Percentiles rank a stretch among this genome's conserved stretches.
phyloP scores from a whole-genome alignment of 2,797 vertebrate species.

The Otolemur crassicaudatus region DNA sequence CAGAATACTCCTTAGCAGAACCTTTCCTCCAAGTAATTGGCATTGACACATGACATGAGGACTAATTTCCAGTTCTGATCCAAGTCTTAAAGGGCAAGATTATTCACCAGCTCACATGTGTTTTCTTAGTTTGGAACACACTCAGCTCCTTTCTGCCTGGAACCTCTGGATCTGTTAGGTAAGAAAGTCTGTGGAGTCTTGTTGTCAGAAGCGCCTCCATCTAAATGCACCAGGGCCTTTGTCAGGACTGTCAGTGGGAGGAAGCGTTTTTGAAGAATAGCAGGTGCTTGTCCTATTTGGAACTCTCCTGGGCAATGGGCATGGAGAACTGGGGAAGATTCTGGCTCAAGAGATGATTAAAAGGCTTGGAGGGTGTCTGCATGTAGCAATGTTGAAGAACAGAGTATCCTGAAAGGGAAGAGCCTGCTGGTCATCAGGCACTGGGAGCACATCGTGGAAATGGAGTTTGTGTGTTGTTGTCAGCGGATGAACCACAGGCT shows the following conservation, averaged over 20 bases:
- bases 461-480: not conserved
- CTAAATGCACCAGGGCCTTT: not conserved
- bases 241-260: not conserved
- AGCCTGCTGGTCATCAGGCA: not conserved
- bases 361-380: not conserved
- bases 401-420: not conserved
- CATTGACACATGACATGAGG: not conserved
- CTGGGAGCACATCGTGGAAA: not conserved
- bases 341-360: not conserved
- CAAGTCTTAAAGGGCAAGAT: not conserved
- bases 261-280: not conserved
- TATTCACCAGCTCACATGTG: not conserved
- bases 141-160: not conserved
- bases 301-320: not conserved
- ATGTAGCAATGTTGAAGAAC: not conserved
- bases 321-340: not conserved
- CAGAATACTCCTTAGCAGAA: not conserved
- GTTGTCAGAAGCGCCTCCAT: conserved; percentile 48
- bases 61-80: not conserved
- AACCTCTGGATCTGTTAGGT: not conserved
- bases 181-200: not conserved
- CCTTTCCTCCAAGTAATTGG: not conserved
- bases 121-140: not conserved
- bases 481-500: not conserved
- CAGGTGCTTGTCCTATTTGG: not conserved